Base-by-base conservation (phyloP, 2,113 vertebrate species). In the Narcine bancroftii region DNA sequence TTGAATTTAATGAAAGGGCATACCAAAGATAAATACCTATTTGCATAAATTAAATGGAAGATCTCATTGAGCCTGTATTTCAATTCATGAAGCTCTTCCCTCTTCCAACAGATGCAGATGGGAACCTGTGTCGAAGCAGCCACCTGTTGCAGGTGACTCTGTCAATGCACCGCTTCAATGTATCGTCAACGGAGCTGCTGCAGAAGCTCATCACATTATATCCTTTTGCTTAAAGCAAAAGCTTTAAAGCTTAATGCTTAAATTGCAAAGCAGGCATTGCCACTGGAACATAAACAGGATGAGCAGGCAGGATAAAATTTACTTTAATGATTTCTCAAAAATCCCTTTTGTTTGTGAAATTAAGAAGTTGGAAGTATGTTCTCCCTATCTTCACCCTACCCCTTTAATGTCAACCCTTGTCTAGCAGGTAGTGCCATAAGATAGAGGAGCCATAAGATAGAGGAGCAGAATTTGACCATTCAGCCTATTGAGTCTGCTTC, bases 101-200 rank as follows among this genome's bases (percentile, higher is more conserved):
- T 33, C 93, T 92, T 93, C 36, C 94, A 81, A 39, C 96, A 99
- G 98, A 99, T 95, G 94, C 96, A 42, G 96, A 98, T 53, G 98
- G 98, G 92, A 96, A 96, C 93, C 93, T 97, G 7, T 97, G 95
- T 93, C 96, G 96, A 79, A 97, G 95, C 95, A 96, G 95, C 94
- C 97, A 99, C 76, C 95, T 99, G 93, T 92, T 99, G 93, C 97
- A 98, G 94, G 97, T 98, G 94, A 96, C 96, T 93, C 95, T 99
- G 94, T 97, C 98, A 93, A 99, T 99, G 98, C 98, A 99, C 93
- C 96, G 97, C 2, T 95, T 98, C 92, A 94, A 98, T 95, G 96
- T 99, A 94, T 96, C 98, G 89, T 98, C 98, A 73, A 95, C 96
- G 0, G 98, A 99, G 19, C 96, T 99, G 93, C 97, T 99, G 92